Conservation (phyloP, 35 echinoderm and acorn worm genomes). For the Diadema setosum region DNA sequence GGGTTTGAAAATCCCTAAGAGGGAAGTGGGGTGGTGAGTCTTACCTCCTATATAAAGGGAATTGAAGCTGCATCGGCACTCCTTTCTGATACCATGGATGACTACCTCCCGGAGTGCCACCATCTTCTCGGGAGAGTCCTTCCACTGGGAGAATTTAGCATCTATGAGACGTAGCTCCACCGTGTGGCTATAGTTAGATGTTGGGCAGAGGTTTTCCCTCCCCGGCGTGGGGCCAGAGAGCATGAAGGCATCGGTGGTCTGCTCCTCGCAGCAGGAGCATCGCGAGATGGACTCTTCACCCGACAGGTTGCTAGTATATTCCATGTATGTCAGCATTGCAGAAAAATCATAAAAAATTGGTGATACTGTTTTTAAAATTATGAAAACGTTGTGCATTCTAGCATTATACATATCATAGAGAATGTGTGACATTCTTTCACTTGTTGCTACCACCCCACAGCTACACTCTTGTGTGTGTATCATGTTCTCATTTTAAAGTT, state of each 20-base stretch:
- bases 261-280: constrained; percentile 61
- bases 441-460: no score
- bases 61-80: constrained; percentile 86
- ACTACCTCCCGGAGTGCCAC: constrained; percentile 27
- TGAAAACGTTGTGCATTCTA: no score
- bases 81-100: constrained; percentile 34
- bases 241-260: constrained; percentile 39
- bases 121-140: not conserved
- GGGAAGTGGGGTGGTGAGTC: no score
- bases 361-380: no score
- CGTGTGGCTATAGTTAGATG: not conserved
- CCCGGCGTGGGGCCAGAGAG: constrained; percentile 58
- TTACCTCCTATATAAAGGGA: constrained; percentile 65
- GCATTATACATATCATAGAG: no score
- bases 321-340: no score
- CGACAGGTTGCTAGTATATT: not conserved
- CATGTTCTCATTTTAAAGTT: no score
- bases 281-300: constrained; percentile 60
- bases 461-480: no score
- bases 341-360: no score
- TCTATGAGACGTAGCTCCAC: constrained; percentile 67
- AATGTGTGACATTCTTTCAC: no score
- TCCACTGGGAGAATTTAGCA: constrained; percentile 70
- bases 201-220: constrained; percentile 64
- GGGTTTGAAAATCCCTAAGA: no score